Base-by-base conservation (phyloP, 2,113 vertebrate species). In the Glaucomys volans region DNA sequence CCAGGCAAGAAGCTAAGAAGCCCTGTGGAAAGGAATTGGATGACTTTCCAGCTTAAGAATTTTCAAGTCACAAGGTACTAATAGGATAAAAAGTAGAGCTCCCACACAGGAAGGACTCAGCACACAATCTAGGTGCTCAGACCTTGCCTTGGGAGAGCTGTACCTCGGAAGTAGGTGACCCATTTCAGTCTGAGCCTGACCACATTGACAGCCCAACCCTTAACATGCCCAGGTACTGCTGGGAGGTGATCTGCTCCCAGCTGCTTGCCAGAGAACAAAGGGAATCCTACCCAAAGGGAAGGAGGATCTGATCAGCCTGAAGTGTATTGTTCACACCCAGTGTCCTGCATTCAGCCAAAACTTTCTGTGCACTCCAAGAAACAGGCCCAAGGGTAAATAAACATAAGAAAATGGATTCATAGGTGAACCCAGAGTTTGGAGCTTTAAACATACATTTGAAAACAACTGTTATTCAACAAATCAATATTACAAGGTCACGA, bases 381-480 rank as follows among this genome's bases (percentile, higher is more conserved):
- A 81, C 9, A 74, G 24, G 22, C 71, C 13, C 28, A 59, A 93
- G 1, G n/a, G 16, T 16, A 95, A 91, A 94, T 59, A 66, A 83
- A 87, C 32, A n/a, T 18, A 62, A 74, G 52, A 71, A 76, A 94
- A 88, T 66, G 3, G 9, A 85, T 72, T 35, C 44, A 42, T 9
- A 77, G 18, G 3, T 57, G 59, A 86, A 24, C 28, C 14, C 24
- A n/a, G 10, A 16, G 81, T 71, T 66, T 75, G 28, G 35, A 9
- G 50, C 69, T 50, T 85, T 2, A 86, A 91, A 74, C n/a, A 57
- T 17, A n/a, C 16, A 76, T 52, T 50, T 69, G 47, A 85, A 93
- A 91, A 76, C 57, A 79, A 82, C 24, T 74, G 44, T 30, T 88
- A 86, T 86, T 82, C 42, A 79, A 91, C 20, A 82, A 59, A 71